phyloP scores from a whole-genome alignment of 1,140 invertebrate genomes.

The Drosophila ohnishii region DNA sequence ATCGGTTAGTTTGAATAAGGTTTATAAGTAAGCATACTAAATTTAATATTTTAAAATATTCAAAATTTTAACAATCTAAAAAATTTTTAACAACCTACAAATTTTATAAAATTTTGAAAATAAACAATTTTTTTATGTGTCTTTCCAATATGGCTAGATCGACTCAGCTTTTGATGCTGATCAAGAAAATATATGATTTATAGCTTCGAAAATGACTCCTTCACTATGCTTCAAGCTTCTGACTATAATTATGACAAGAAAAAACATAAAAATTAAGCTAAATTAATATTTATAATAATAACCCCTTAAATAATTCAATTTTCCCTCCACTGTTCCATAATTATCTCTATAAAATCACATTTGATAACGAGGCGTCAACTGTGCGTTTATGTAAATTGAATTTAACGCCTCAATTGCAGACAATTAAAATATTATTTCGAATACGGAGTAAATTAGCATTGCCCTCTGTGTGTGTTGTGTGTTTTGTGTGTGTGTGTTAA shows the following conservation, averaged over 20 bases:
- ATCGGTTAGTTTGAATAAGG: not conserved
- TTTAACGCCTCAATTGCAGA: slow-evolving; percentile 41
- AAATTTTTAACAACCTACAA: not conserved
- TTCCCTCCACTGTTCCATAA: not conserved
- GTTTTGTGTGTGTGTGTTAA: slow-evolving; percentile 12
- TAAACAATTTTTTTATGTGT: too few species aligned
- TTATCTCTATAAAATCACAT: not conserved
- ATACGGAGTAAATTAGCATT: slow-evolving; percentile 41
- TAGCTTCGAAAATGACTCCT: not conserved
- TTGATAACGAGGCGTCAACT: slow-evolving; percentile 11
- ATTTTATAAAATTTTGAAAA: not conserved
- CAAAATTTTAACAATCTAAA: not conserved
- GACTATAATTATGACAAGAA: too few species aligned
- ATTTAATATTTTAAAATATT: not conserved
- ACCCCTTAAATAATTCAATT: not conserved
- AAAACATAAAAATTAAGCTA: not conserved
- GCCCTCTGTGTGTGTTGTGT: slow-evolving; percentile 6
- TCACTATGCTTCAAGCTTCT: too few species aligned
- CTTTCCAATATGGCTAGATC: not conserved
- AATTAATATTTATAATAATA: not conserved
- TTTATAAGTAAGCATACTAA: not conserved
- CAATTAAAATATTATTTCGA: slow-evolving; percentile 45
- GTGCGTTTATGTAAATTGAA: slow-evolving; percentile 20
- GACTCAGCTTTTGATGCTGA: too few species aligned
- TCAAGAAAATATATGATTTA: too few species aligned